Evolutionary conservation across 2,113 vertebrate genomes (phyloP).

Genomic region (Himantopus leucocephalus): DNA sequence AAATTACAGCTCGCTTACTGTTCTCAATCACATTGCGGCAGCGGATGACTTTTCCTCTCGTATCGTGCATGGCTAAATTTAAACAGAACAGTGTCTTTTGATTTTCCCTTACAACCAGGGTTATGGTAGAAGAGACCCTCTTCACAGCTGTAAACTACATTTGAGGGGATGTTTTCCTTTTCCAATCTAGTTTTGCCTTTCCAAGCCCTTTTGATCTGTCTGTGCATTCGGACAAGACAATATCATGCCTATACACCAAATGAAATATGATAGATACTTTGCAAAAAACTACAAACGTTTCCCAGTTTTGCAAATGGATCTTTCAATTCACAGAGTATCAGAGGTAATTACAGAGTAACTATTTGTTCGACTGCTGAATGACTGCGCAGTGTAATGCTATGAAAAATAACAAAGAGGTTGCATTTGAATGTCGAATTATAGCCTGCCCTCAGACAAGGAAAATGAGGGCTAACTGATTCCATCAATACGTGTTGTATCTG

Average conservation of each 20-base stretch:
- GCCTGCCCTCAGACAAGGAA: background rate
- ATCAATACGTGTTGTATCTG: background rate
- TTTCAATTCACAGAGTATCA: background rate
- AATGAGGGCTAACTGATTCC: background rate
- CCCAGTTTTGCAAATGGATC: background rate
- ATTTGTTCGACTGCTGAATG: background rate
- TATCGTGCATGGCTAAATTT: background rate
- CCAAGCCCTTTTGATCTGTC: background rate
- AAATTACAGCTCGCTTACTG: fast-evolving
- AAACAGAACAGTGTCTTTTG: background rate
- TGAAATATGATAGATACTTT: background rate
- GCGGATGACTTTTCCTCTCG: background rate
- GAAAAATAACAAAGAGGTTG: slow-evolving; percentile 8
- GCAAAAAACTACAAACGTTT: background rate
- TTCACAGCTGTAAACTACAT: background rate
- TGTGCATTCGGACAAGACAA: background rate
- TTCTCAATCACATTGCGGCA: background rate
- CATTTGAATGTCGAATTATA: background rate
- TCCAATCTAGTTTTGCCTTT: background rate
- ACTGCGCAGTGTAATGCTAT: background rate
- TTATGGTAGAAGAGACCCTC: background rate
- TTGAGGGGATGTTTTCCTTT: background rate
- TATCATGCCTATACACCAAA: background rate
- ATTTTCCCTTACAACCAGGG: background rate
- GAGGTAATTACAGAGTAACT: background rate